phyloP scores from a whole-genome alignment of 2,797 vertebrate genomes.

The Gallinago nigripennis region DNA sequence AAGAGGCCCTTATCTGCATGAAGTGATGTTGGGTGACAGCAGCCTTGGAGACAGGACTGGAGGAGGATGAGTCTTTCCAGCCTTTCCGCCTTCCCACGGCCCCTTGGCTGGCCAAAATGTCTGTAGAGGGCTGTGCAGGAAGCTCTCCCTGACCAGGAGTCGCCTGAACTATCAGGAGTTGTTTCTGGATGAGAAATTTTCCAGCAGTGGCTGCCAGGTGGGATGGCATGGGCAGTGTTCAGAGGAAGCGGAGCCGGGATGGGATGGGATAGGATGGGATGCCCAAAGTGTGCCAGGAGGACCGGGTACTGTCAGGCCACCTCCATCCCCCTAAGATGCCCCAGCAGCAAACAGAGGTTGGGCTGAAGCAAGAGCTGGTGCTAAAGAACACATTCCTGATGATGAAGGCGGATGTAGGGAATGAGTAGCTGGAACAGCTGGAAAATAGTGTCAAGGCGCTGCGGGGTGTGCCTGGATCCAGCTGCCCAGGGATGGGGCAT shows the following conservation, averaged over 20 bases:
- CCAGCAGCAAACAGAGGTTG: neutral
- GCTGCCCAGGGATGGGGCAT: neutral
- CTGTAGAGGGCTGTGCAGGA: neutral
- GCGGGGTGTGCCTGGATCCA: neutral
- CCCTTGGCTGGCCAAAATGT: neutral
- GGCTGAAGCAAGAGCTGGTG: neutral
- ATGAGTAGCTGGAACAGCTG: neutral
- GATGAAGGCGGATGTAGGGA: neutral
- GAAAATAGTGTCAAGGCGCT: neutral
- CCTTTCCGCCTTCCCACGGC: fast-evolving
- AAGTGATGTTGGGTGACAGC: neutral
- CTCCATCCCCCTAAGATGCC: neutral
- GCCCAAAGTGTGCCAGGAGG: neutral
- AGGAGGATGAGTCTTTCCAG: neutral
- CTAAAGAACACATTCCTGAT: neutral
- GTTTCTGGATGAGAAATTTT: neutral
- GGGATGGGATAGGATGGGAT: neutral
- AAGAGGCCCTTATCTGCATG: neutral
- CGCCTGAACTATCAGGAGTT: fast-evolving
- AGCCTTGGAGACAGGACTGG: neutral
- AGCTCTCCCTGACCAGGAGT: neutral
- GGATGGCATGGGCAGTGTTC: neutral
- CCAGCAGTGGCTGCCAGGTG: neutral
- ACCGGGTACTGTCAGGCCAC: neutral
- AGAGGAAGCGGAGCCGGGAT: neutral